These are phyloP conservation scores for Chondrosia reniformis DNA, from an alignment of 37 sponge, comb jelly and placozoan species.

Conservation along the genomic window DNA sequence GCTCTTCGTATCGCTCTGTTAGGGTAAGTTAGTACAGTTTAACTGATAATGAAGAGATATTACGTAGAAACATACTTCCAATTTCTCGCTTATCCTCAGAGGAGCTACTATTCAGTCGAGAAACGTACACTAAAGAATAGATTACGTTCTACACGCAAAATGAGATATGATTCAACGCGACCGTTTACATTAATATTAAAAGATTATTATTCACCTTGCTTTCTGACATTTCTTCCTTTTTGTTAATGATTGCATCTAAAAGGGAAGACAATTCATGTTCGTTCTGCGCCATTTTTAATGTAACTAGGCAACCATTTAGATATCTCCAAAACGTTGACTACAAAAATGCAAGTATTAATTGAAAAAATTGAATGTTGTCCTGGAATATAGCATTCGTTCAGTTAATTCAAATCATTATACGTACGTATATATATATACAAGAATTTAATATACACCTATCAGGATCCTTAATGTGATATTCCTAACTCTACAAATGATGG, in stretches of 20 bases:
- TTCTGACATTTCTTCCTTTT: conserved; percentile 28
- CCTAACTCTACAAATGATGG: background rate
- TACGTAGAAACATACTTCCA: conserved; percentile 31
- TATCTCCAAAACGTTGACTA: no score
- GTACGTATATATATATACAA: no score
- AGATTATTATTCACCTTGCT: conserved; percentile 31
- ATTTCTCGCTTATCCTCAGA: conserved; percentile 55
- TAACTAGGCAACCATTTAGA: no score
- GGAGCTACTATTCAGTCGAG: conserved; percentile 39
- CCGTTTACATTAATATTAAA: background rate
- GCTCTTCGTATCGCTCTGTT: conserved; percentile 69
- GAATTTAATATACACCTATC: no score
- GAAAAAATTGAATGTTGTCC: no score
- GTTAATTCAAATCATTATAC: no score
- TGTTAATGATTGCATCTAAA: conserved; percentile 49
- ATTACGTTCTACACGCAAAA: conserved; percentile 44
- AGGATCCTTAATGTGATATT: conserved; percentile 7
- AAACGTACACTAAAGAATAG: conserved; percentile 35
- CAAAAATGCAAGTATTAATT: no score
- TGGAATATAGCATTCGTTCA: no score
- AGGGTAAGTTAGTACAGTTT: background rate
- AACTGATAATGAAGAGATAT: background rate
- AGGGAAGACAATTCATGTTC: conserved; percentile 34
- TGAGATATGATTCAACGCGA: background rate
- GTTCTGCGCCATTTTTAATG: background rate